Base-by-base conservation (phyloP, 2,888 invertebrate genomes). In the Acronicta psi region DNA sequence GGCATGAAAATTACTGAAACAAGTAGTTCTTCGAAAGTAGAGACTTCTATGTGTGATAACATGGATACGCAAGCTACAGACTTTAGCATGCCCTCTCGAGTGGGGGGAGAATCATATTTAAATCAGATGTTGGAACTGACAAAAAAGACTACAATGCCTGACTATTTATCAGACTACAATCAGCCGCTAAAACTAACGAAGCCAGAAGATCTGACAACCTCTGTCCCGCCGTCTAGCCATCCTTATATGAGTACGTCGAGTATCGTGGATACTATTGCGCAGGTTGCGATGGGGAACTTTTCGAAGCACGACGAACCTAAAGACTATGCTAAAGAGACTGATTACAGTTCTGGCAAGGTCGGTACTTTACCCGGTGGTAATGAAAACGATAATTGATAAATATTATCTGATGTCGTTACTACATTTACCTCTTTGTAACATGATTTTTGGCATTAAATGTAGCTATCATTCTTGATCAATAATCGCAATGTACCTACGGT, bases 171-270 rank as follows among this genome's bases (percentile, higher is more conserved):
- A 2, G 94, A 94, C 66, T 92, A 92, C 57, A 90, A 93, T 59
- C 95, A 96, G 54, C 95, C 95, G 41, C 76, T 95, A 11, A 96
- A 96, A 85, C 88, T 96, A 45, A 89, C 95, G 5, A 96, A 96
- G 84, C 85, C 93, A 25, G 95, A 95, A 67, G 95, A 95, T 59
- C 89, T 94, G 56, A 79, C 88, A 13, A 87, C 90, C 14, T 87
- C 93, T 44, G 82, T 94, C 59, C 93, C 95, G 65, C 85, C 95
- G 13, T 92, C 95, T 62, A 88, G 93, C 69, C 92, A 94, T 65
- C 84, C 94, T 0, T 94, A 94, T 64, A 83, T 92, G 34, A 87
- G 83, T 38, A 81, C 91, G 0, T 81, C 90, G 11, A 91, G 87
- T 69, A 90, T 93, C 43, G 89, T 86, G 2, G 94, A 94, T 55